Evolutionary conservation across 1,140 invertebrate species (phyloP).

Genomic region (Zophobas morio): DNA sequence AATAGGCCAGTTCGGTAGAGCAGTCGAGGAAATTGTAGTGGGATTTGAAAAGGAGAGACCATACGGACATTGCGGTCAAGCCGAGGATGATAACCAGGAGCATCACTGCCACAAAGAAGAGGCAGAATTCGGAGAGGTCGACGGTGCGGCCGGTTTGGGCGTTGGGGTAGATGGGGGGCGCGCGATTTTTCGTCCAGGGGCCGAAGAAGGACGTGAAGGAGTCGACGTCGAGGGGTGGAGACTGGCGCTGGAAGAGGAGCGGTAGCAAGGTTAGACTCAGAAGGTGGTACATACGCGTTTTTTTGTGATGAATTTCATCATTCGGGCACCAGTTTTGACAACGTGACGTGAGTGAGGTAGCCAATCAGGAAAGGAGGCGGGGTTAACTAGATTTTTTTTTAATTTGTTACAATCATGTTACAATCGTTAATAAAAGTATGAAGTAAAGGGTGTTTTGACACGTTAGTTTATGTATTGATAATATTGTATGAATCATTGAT

Average conservation of each 20-base stretch:
- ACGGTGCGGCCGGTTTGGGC: slow-evolving; percentile 9
- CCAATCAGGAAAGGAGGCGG: too few species aligned
- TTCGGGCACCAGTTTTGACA: too few species aligned
- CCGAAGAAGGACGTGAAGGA: slow-evolving; percentile 2
- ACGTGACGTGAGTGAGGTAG: too few species aligned
- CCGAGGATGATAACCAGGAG: slow-evolving; percentile 7
- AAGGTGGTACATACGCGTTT: too few species aligned
- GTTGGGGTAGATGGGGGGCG: slow-evolving; percentile 19
- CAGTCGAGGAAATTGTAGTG: not conserved
- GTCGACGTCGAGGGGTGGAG: not conserved
- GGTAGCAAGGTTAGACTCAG: not conserved
- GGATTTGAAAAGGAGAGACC: slow-evolving; percentile 2
- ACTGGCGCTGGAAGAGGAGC: not conserved
- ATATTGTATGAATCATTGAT: too few species aligned
- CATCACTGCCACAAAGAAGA: not conserved
- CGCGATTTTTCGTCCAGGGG: slow-evolving; percentile 6
- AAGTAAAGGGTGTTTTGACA: too few species aligned
- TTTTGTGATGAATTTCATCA: too few species aligned
- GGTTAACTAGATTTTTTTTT: too few species aligned
- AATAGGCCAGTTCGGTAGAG: slow-evolving; percentile 17
- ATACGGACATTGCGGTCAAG: not conserved
- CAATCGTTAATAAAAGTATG: too few species aligned
- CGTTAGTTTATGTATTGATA: too few species aligned
- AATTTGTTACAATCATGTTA: too few species aligned
- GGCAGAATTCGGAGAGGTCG: not conserved